Evolutionary conservation across 2,797 vertebrate genomes (phyloP).

Genomic region (Tapera naevia): DNA sequence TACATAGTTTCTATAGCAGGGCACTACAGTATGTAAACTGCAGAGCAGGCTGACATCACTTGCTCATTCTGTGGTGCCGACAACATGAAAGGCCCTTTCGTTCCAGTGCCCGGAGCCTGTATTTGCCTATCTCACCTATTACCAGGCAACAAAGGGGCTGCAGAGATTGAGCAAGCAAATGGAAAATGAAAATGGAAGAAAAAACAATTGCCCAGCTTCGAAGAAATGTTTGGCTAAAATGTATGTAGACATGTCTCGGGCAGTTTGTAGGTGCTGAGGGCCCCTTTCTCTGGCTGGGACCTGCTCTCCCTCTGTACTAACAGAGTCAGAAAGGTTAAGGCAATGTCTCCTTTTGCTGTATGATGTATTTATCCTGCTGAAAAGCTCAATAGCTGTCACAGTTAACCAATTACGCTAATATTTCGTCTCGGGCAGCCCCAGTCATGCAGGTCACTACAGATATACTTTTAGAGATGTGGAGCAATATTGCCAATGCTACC

Average conservation of each 20-base stretch:
- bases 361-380: slow-evolving; percentile 7
- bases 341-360: not conserved
- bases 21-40: slow-evolving; percentile 57
- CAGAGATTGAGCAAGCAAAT: slow-evolving; percentile 61
- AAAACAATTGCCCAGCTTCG: slow-evolving; percentile 13
- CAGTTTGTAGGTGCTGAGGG: not conserved
- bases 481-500: not conserved
- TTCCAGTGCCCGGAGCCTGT: not conserved
- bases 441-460: rapidly evolving
- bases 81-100: slow-evolving; percentile 51
- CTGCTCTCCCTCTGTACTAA: not conserved
- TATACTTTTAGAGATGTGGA: not conserved
- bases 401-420: slow-evolving; percentile 22
- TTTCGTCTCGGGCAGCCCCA: not conserved
- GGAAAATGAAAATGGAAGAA: slow-evolving; percentile 44
- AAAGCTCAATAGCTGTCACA: slow-evolving; percentile 8
- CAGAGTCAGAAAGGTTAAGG: not conserved
- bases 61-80: slow-evolving; percentile 10
- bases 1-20: slow-evolving; percentile 64
- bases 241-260: not conserved
- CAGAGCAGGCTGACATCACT: slow-evolving; percentile 9
- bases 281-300: not conserved
- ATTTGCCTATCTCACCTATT: slow-evolving; percentile 65
- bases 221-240: slow-evolving; percentile 52
- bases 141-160: slow-evolving; percentile 49